A percentile compares a stretch with the other conserved stretches of the same genome.
These are phyloP conservation scores for Phyllotreta cruciferae DNA, from an alignment of 2,888 invertebrate genomes.

Conservation along the genomic window DNA sequence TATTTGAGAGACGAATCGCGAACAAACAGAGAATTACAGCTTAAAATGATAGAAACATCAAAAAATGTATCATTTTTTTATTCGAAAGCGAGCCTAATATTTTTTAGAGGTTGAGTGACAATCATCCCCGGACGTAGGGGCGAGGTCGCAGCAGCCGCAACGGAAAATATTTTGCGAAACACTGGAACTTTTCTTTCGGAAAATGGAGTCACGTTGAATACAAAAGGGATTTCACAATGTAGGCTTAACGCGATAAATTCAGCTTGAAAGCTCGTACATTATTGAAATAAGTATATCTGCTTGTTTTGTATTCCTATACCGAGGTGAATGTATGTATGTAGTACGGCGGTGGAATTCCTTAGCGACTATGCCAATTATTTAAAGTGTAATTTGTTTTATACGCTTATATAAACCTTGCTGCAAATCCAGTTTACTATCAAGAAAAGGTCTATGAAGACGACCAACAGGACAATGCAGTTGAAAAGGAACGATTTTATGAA, in stretches of 20 bases:
- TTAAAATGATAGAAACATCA: background rate
- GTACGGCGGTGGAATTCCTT: too few species aligned
- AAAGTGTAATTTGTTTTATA: too few species aligned
- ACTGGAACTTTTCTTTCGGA: conserved; percentile 24
- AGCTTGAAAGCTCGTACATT: conserved; percentile 32
- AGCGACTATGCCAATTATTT: too few species aligned
- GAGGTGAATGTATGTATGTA: background rate
- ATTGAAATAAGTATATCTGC: conserved; percentile 35
- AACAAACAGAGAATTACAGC: too few species aligned
- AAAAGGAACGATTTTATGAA: background rate
- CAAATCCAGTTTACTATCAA: too few species aligned
- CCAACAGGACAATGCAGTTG: background rate
- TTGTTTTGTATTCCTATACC: conserved; percentile 21
- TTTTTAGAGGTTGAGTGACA: conserved; percentile 12
- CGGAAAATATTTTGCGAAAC: conserved; percentile 24
- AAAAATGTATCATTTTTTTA: conserved; percentile 1
- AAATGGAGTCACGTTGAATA: conserved; percentile 27
- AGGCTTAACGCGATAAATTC: conserved; percentile 33
- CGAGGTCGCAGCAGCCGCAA: conserved; percentile 1
- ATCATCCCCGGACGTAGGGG: background rate
- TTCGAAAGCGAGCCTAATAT: conserved; percentile 10
- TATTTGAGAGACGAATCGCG: too few species aligned
- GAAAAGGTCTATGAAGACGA: background rate
- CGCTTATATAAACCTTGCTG: too few species aligned
- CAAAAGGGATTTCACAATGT: conserved; percentile 26